These are phyloP conservation scores for Atta cephalotes DNA, from an alignment of 1,140 invertebrate genomes.

Conservation along the genomic window DNA sequence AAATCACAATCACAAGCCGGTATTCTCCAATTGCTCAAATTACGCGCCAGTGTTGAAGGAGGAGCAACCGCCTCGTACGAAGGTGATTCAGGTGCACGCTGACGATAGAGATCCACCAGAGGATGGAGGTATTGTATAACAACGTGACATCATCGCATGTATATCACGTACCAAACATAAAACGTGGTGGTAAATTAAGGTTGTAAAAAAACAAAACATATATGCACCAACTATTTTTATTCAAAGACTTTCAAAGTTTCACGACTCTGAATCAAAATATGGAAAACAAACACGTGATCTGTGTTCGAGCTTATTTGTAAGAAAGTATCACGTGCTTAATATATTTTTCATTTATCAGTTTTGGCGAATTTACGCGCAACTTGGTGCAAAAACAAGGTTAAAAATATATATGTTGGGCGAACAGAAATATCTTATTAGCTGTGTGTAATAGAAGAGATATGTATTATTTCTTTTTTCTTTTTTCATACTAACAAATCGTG, in stretches of 20 bases:
- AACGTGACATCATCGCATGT: slow-evolving; percentile 1
- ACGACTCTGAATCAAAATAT: not conserved
- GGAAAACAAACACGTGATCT: too few relatives aligned
- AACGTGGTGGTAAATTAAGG: slow-evolving; percentile 1
- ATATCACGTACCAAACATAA: not conserved
- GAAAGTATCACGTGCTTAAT: not conserved
- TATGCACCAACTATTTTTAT: not conserved
- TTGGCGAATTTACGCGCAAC: not conserved
- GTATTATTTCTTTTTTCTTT: not conserved
- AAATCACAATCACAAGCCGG: slow-evolving; percentile 91
- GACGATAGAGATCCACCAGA: slow-evolving; percentile 89
- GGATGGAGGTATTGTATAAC: slow-evolving; percentile 88
- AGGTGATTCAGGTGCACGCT: slow-evolving; percentile 88
- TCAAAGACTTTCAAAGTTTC: not conserved
- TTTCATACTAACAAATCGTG: not conserved
- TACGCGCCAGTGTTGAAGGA: slow-evolving; percentile 91
- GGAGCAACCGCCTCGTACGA: slow-evolving; percentile 79
- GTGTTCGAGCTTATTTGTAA: not conserved
- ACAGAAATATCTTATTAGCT: not conserved
- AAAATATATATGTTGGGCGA: not conserved
- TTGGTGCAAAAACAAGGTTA: not conserved
- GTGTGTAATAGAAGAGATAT: not conserved
- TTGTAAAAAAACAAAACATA: not conserved
- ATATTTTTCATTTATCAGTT: not conserved
- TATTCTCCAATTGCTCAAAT: slow-evolving; percentile 91